Evolutionary conservation across 2,888 invertebrate genomes (phyloP), one percentile per base, ranked within the genome.

Genomic region (Apamea monoglypha): DNA sequence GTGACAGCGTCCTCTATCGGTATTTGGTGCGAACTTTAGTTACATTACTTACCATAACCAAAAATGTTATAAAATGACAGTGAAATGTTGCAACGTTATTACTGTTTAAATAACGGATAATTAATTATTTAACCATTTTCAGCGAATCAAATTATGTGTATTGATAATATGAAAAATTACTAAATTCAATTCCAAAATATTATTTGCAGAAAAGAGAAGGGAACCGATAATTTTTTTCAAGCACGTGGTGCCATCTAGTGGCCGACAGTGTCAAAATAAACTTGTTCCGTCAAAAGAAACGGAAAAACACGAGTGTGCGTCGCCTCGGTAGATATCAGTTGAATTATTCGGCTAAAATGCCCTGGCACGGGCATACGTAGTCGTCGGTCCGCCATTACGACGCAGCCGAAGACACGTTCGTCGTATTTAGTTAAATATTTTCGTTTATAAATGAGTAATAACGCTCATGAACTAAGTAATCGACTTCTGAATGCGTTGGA

Each of bases 401-500:
- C 96, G 96, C 96, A 97, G 95, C 97, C 96, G 96, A 93, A 96
- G 96, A 97, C 97, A 97, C 97, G 97, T 97, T 97, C 96, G 97
- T 97, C 97, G 96, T 97, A 97, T 97, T 97, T 97, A 96, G 97
- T 97, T 96, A 95, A 96, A 97, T 97, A 97, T 97, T 97, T 97
- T 96, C 95, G 96, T 96, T 97, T 97, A 97, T 98, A 98, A 98
- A 98, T 98, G 98, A 98, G 98, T 98, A 97, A 98, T 97, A 98
- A 98, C 97, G 98, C 98, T 97, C 98, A 98, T 97, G 98, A 99
- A 97, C 98, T 99, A 97, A 99, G 99, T 97, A 98, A 98, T 97
- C 98, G 98, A 98, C 98, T 99, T 98, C 98, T 98, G 97, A 98
- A 98, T 98, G 98, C 99, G 97, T 98, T 99, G 98, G 99, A 99